Evolutionary conservation across 2,113 vertebrate species (phyloP).

Genomic region (Phalacrocorax aristotelis): DNA sequence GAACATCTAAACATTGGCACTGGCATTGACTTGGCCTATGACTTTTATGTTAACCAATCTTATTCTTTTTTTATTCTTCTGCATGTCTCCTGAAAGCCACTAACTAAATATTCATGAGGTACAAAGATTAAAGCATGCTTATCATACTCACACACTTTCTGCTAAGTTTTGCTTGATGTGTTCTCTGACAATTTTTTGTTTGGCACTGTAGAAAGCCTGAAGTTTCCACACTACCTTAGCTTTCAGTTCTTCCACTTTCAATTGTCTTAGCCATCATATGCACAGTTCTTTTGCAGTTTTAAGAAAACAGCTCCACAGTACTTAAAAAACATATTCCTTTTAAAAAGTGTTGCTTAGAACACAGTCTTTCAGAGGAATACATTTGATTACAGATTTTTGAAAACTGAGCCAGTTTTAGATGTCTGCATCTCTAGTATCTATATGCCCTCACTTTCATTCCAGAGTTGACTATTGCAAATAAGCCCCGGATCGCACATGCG

Average conservation of each 20-base stretch:
- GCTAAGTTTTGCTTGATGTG: neutral
- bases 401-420: neutral
- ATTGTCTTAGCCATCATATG: neutral
- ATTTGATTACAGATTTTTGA: neutral
- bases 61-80: neutral
- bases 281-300: neutral
- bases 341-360: neutral
- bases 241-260: neutral
- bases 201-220: neutral
- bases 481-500: accelerated
- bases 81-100: neutral
- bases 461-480: neutral
- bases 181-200: neutral
- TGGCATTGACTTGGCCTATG: neutral
- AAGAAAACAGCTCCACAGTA: neutral
- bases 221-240: neutral
- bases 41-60: neutral
- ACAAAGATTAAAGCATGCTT: neutral
- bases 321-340: neutral
- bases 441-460: neutral
- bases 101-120: neutral
- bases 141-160: neutral
- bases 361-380: neutral
- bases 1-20: neutral
- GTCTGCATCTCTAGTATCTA: neutral